A percentile compares a stretch with the other conserved stretches of the same genome.
Evolutionary conservation across 2,113 vertebrate species (phyloP).

Genomic region (Ameiurus melas): DNA sequence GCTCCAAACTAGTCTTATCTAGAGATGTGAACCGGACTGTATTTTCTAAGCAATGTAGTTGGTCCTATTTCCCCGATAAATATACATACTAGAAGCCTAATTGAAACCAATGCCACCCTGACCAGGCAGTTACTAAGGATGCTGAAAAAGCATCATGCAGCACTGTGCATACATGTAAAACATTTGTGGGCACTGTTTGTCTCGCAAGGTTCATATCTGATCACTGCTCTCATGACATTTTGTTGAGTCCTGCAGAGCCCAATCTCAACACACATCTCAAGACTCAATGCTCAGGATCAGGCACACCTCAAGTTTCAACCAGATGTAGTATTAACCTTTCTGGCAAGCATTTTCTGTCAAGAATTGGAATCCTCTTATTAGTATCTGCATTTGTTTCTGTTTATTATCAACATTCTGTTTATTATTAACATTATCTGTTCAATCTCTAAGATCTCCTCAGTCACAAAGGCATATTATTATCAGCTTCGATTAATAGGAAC

Average conservation of each 20-base stretch:
- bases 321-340: background rate
- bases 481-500: background rate
- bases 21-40: background rate
- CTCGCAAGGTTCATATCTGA: background rate
- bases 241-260: background rate
- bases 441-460: background rate
- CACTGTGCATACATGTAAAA: background rate
- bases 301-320: background rate
- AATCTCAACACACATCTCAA: background rate
- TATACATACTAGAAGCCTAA: background rate
- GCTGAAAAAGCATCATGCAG: background rate
- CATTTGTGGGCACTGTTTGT: background rate
- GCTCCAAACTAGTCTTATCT: background rate
- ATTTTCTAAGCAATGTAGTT: background rate
- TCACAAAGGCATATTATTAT: background rate
- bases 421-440: background rate
- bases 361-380: background rate
- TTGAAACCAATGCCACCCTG: background rate
- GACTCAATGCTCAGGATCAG: no score
- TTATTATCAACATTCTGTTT: no score
- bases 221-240: slow-evolving; percentile 2
- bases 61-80: background rate
- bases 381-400: background rate
- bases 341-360: background rate
- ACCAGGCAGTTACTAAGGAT: background rate